phyloP scores from a whole-genome alignment of 2,888 invertebrate genomes.

The Orthonychiurus folsomi region DNA sequence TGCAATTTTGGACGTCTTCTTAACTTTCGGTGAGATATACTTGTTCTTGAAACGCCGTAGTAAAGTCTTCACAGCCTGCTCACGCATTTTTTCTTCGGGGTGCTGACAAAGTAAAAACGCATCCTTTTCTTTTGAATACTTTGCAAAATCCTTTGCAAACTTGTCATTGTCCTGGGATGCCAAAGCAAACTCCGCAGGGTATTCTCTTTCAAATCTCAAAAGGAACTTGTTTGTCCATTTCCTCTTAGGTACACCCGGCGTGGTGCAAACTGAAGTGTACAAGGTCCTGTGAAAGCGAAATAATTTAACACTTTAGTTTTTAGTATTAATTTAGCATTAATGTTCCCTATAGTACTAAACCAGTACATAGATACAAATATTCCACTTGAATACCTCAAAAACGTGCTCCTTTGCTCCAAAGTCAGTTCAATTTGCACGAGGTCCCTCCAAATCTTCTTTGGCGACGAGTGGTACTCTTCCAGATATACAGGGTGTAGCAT shows the following conservation, averaged over 20 bases:
- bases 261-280: neutral
- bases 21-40: neutral
- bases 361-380: no score
- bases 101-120: conserved; percentile 66
- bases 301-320: conserved; percentile 8
- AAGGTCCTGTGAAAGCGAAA: conserved; percentile 16
- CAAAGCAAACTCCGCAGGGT: conserved; percentile 62
- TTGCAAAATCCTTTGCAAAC: conserved; percentile 41
- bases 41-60: neutral
- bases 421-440: conserved; percentile 23
- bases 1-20: neutral
- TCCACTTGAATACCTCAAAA: conserved; percentile 35
- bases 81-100: conserved; percentile 56
- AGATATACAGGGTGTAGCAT: neutral
- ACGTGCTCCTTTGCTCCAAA: conserved; percentile 26
- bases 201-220: conserved; percentile 57
- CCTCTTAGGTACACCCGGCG: neutral
- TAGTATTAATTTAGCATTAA: neutral
- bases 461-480: conserved; percentile 7
- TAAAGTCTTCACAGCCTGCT: conserved; percentile 51
- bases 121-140: conserved; percentile 43
- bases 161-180: conserved; percentile 51
- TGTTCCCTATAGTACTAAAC: neutral
- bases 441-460: conserved; percentile 17
- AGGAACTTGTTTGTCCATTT: conserved; percentile 53